Base-by-base conservation (phyloP, 1,140 invertebrate species). In the Bombus vancouverensis region DNA sequence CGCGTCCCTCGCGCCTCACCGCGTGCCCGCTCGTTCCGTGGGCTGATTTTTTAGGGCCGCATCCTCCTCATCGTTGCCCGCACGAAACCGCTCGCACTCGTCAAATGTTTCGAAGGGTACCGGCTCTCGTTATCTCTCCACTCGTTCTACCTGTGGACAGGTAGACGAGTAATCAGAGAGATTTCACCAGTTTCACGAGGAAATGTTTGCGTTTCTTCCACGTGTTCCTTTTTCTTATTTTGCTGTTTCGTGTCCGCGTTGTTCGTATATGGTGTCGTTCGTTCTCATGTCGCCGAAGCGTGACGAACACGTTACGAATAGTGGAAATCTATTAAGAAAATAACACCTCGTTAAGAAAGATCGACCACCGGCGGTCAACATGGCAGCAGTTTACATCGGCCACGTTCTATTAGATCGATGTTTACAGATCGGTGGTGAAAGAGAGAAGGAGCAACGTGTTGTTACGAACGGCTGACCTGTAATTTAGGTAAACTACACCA, bases 251-350 rank as follows among this genome's bases (percentile, higher is more conserved):
- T 71, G 13, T 32, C 2, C 62, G 13, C 65, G n/a, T 66, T 65
- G 4, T 18, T 18, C 39, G 28, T 5, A 15, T n/a, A 22, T 13
- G n/a, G 32, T 15, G 47, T 59, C 47, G 42, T 62, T 10, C 15
- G 76, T 25, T 12, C n/a, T 42, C 18, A 42, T 65, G 39, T 25
- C 76, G 39, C 10, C 42, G 37, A 65, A 65, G 25, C 47, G 53
- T 77, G 22, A 8, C 9, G 18, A 68, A 73, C 22, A 32, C 32
- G 34, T 22, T 71, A 10, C 59, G 13, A 2, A 6, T 32, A 25
- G 9, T 47, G 77, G 37, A 84, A 87, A 89, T 89, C 88, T 89
- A 87, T 89, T 89, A 89, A 84, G 88, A 83, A 89, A 89, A 89
- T 89, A 84, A 89, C 88, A 71, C 47, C 72, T 85, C 76, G 88